Base-by-base conservation (phyloP, 2,797 vertebrate genomes). In the Schizothorax lantsangensis region DNA sequence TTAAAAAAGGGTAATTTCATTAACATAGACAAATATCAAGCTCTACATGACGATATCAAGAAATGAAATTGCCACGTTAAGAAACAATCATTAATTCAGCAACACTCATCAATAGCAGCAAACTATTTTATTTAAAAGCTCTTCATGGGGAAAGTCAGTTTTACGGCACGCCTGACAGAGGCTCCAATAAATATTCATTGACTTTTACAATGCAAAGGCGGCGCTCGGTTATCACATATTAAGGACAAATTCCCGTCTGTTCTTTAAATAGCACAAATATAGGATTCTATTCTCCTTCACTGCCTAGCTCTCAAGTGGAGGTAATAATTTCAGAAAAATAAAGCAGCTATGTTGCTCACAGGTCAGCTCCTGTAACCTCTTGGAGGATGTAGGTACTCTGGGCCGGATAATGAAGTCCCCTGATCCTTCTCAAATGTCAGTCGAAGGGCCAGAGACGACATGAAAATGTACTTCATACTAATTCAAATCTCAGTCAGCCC, bases 401-500 rank as follows among this genome's bases (percentile, higher is more conserved):
- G 66, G 84, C 59, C 33, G 43, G 79, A 81, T 86, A 91, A 92
- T 90, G 81, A 92, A 83, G 74, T 88, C 79, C 89, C 84, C 30
- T 21, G 45, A 8, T 77, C 85, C 64, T 79, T 87, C 49, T 45
- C 43, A 90, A 89, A 91, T 89, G 88, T 81, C 90, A 90, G 62
- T 85, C 59, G 19, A 26, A 83, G 86, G 84, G 86, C 77, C 81
- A 89, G 49, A 77, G 69, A 80, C 88, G 86, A 88, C 90, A 91
- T 84, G 79, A 81, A 82, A 90, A 89, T 85, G 84, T 72, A 85
- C 85, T 89, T 81, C n/a, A 89, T 77, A 89, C 84, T 87, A 88
- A 57, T 86, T 89, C 83, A 88, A 40, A 75, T 86, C 68, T 26
- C 21, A 38, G 12, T 83, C 75, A 40, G 83, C 43, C 79, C 54